Conservation (phyloP, 2,888 invertebrate genomes). For the Chloroclysta siterata region DNA sequence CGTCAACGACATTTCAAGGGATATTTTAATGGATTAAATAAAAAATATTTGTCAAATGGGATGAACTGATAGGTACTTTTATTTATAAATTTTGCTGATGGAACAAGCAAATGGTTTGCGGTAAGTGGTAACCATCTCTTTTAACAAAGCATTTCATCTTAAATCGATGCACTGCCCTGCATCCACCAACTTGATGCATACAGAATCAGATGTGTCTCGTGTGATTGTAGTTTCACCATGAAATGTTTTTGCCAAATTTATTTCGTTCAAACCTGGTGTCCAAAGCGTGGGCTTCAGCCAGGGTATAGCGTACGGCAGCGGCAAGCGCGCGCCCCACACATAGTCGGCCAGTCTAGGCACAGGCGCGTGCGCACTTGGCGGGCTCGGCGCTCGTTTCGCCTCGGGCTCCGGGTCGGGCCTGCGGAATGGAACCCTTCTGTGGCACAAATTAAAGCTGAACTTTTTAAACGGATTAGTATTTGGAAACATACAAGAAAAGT, state of each 20-base stretch:
- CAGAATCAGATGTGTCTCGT: too few species aligned
- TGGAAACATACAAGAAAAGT: neutral
- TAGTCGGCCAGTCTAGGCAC: slow-evolving; percentile 93
- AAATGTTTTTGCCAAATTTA: neutral
- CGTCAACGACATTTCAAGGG: too few species aligned
- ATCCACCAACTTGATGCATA: too few species aligned
- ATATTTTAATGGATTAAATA: too few species aligned
- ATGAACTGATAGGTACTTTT: too few species aligned
- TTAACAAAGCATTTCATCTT: too few species aligned
- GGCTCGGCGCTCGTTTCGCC: slow-evolving; percentile 90
- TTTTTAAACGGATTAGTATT: slow-evolving; percentile 46
- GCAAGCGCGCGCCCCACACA: slow-evolving; percentile 89
- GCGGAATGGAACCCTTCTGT: slow-evolving; percentile 78
- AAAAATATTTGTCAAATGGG: too few species aligned
- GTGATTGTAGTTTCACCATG: too few species aligned
- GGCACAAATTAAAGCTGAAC: slow-evolving; percentile 81
- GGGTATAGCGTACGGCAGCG: slow-evolving; percentile 88
- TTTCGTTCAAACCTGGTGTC: slow-evolving; percentile 65
- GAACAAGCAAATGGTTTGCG: too few species aligned
- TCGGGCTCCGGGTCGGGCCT: slow-evolving; percentile 86
- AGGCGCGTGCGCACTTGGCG: slow-evolving; percentile 89
- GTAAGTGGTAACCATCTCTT: too few species aligned
- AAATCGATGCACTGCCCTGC: too few species aligned
- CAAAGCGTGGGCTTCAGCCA: slow-evolving; percentile 87
- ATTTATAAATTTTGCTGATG: too few species aligned